Base-by-base conservation (phyloP, 2,797 vertebrate species). In the Gallinago nigripennis region DNA sequence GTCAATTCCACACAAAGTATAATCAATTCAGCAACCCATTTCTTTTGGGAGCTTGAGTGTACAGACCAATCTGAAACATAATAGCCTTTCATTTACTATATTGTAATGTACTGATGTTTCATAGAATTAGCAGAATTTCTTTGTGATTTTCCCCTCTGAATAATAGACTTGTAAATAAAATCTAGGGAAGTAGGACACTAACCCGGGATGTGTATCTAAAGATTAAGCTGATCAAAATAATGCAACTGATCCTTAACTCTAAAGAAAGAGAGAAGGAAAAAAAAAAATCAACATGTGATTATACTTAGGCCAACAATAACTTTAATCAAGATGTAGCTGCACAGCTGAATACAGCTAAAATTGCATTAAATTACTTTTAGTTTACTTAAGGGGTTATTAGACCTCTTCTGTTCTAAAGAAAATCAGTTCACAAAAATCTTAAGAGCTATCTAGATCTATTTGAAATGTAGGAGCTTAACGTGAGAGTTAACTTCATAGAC, bases 281-380 rank as follows among this genome's bases (percentile, higher is more conserved):
- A 83, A 78, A 80, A 57, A 90, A 58, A 87, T 61, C 58, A 87
- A 17, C 17, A 53, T 51, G 10, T 81, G 23, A 95, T 95, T 96
- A 73, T 17, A 69, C 60, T 83, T 82, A 46, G 14, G 54, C 72
- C 60, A 90, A 92, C 76, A 96, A 80, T 76, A 88, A 80, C 70
- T 94, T 94, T 93, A 96, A 96, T 96, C 60, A 97, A 92, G 73
- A 92, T 82, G 16, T 82, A 88, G 27, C 57, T 88, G 51, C 19
- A 89, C 4, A 78, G 69, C 14, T 92, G 80, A 95, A 89, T 93
- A 56, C 39, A 79, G 72, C n/a, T 87, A 87, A 89, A 95, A 95
- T 94, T 94, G 6, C 68, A 85, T 89, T 93, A 70, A 94, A 78
- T 90, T 95, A 66, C 11, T 23, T 78, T 80, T 65, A 63, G 45